A percentile compares a stretch with the other conserved stretches of the same genome.
Evolutionary conservation across 2,113 vertebrate species (phyloP).

Genomic region (Tragelaphus imberbis): DNA sequence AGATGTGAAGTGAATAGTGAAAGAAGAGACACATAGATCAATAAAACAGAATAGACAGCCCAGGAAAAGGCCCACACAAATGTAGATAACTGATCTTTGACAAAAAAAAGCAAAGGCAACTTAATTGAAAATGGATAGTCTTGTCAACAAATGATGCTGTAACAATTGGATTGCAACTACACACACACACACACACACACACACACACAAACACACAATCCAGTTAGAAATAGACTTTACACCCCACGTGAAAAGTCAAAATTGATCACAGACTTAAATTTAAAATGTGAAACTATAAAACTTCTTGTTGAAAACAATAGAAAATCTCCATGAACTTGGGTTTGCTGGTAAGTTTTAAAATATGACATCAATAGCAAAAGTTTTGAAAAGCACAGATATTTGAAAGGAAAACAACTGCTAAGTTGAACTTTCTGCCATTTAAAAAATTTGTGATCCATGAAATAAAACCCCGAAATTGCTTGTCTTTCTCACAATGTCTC

Average conservation of each 20-base stretch:
- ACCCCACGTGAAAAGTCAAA: neutral
- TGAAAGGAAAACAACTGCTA: neutral
- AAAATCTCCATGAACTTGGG: neutral
- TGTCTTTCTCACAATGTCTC: neutral
- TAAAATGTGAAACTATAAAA: slow-evolving; percentile 1
- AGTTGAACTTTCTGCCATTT: neutral
- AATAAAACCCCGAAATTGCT: neutral
- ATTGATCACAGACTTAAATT: neutral
- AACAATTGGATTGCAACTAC: neutral
- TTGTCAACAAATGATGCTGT: neutral
- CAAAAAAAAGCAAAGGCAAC: neutral
- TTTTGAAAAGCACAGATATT: neutral
- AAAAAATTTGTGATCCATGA: neutral
- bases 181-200: neutral
- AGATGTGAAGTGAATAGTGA: neutral
- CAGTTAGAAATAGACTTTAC: neutral
- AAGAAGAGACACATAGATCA: neutral
- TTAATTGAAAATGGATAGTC: neutral
- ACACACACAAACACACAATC: neutral
- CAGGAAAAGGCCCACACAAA: neutral
- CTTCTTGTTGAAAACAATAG: neutral
- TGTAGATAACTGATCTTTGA: neutral
- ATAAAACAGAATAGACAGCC: neutral
- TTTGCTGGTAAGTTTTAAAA: neutral
- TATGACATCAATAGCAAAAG: neutral